phyloP scores from a whole-genome alignment of 2,797 vertebrate genomes.

The Parambassis ranga region DNA sequence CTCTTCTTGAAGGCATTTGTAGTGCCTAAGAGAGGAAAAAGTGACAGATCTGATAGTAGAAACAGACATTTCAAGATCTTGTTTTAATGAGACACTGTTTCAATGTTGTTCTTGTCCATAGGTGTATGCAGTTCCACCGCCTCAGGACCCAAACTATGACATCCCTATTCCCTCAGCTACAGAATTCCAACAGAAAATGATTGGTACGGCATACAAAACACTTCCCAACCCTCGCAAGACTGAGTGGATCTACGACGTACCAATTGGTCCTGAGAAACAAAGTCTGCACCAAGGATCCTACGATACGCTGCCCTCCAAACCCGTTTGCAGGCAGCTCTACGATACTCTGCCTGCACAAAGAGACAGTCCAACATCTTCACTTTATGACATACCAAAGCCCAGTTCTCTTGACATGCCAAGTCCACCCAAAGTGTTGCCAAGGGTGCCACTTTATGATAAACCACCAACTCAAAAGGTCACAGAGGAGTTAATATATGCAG shows the following conservation, averaged over 20 bases:
- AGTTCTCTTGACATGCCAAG: slow-evolving; percentile 19
- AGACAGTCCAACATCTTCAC: not conserved
- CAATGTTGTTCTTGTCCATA: slow-evolving; percentile 42
- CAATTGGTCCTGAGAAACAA: slow-evolving; percentile 77
- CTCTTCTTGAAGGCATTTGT: not conserved
- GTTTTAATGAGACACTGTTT: no score
- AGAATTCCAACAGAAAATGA: slow-evolving; percentile 49
- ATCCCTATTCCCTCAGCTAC: slow-evolving; percentile 60
- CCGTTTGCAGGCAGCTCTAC: slow-evolving; percentile 36
- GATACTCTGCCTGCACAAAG: slow-evolving; percentile 53
- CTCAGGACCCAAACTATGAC: slow-evolving; percentile 75
- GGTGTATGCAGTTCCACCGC: slow-evolving; percentile 81
- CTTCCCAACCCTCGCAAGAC: slow-evolving; percentile 81
- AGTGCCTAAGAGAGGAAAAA: not conserved
- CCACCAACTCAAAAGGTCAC: slow-evolving; percentile 22
- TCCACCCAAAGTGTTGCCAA: slow-evolving; percentile 36
- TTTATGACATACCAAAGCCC: slow-evolving; percentile 77
- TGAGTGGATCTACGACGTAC: slow-evolving; percentile 90
- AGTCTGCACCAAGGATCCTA: not conserved
- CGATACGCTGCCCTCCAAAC: slow-evolving; percentile 53
- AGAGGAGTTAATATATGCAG: slow-evolving; percentile 33
- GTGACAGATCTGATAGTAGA: no score
- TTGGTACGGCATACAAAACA: slow-evolving; percentile 73
- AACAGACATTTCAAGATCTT: no score
- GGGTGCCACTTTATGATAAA: slow-evolving; percentile 44